Percentiles rank a stretch among this genome's conserved stretches.
phyloP scores from a whole-genome alignment of 2,888 invertebrate species.

The Eulithis prunata region DNA sequence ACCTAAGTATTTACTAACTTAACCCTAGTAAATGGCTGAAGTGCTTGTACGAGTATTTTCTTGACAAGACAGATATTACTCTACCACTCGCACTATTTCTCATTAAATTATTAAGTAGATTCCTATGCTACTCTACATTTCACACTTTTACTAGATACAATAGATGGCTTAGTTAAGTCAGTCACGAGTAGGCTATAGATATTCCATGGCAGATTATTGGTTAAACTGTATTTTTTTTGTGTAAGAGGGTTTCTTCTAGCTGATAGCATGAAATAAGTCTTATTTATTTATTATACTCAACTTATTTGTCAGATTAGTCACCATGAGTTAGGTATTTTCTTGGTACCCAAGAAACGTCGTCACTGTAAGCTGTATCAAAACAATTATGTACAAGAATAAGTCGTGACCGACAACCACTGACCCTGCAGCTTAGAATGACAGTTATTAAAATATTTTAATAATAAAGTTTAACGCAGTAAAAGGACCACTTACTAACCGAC shows the following conservation, averaged over 20 bases:
- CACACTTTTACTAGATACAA: no score
- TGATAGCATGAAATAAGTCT: not conserved
- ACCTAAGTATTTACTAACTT: not conserved
- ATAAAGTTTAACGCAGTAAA: slow-evolving; percentile 22
- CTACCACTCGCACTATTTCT: no score
- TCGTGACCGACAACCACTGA: slow-evolving; percentile 36
- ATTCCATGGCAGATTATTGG: no score
- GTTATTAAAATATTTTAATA: slow-evolving; percentile 36
- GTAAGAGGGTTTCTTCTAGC: not conserved
- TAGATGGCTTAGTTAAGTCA: no score
- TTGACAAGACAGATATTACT: no score
- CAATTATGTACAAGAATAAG: slow-evolving; percentile 27
- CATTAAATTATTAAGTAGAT: no score
- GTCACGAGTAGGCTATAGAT: no score
- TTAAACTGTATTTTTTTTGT: not conserved
- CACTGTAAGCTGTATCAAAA: slow-evolving; percentile 22
- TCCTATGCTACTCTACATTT: no score
- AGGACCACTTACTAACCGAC: slow-evolving; percentile 8
- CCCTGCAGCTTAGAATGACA: slow-evolving; percentile 33
- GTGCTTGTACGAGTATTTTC: no score
- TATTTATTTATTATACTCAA: no score
- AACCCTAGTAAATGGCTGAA: not conserved
- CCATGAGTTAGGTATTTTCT: not conserved
- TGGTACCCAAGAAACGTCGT: slow-evolving; percentile 11
- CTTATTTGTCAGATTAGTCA: no score